Conservation (phyloP, 2,797 vertebrate species). For the Halcyon chelicuti region DNA sequence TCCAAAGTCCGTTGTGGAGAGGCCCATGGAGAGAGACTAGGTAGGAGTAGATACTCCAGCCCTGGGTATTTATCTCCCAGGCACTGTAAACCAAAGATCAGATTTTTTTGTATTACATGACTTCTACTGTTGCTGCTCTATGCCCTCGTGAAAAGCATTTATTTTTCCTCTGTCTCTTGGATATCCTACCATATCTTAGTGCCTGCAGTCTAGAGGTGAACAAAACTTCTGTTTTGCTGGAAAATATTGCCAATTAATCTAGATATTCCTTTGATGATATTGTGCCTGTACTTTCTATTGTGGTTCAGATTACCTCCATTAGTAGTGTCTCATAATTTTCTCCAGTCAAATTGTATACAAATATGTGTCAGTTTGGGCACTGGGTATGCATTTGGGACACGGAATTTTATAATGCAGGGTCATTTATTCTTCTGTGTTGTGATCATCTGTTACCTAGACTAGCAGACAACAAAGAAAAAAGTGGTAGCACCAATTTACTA, state of each 20-base stretch:
- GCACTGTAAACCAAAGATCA: neutral
- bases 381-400: neutral
- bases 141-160: neutral
- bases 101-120: neutral
- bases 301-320: neutral
- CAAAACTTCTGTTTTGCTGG: neutral
- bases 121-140: neutral
- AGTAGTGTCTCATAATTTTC: neutral
- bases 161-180: neutral
- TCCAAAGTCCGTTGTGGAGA: neutral
- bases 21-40: neutral
- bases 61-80: neutral
- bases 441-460: constrained; percentile 46
- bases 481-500: neutral
- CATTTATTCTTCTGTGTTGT: constrained; percentile 2
- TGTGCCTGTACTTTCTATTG: neutral
- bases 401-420: neutral
- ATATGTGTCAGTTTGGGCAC: neutral
- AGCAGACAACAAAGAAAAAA: constrained; percentile 20
- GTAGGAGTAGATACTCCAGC: neutral
- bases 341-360: neutral
- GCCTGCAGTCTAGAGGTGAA: neutral
- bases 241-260: neutral
- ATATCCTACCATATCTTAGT: neutral
- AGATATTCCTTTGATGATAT: neutral